phyloP scores from a whole-genome alignment of 2,797 vertebrate species.

The Uromys caudimaculatus region DNA sequence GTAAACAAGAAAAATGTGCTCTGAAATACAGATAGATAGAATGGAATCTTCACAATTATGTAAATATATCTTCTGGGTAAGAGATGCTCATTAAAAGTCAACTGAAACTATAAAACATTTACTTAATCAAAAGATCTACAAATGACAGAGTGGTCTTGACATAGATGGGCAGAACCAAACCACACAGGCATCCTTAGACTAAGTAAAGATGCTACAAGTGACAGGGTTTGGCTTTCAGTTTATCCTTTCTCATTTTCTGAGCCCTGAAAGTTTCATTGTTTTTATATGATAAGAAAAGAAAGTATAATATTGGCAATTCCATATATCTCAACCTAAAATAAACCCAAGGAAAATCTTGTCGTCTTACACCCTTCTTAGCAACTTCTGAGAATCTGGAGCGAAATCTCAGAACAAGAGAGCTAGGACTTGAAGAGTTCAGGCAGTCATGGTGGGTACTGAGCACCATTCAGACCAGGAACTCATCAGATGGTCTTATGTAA shows the following conservation, averaged over 20 bases:
- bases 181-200: background rate
- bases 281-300: background rate
- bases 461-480: background rate
- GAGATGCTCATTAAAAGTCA: background rate
- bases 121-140: background rate
- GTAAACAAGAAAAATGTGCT: background rate
- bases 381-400: background rate
- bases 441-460: background rate
- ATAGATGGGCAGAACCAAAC: background rate
- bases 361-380: background rate
- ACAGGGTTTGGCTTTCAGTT: background rate
- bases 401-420: slow-evolving; percentile 7
- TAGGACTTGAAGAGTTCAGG: background rate
- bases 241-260: background rate
- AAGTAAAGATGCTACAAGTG: background rate
- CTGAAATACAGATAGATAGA: background rate
- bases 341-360: slow-evolving; percentile 16
- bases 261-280: background rate
- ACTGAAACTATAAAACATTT: background rate
- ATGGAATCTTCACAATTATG: background rate
- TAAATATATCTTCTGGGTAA: background rate
- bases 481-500: background rate
- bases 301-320: slow-evolving; percentile 15
- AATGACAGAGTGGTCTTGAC: background rate
- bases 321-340: background rate